Base-by-base conservation (phyloP, 2,888 invertebrate genomes). In the Ormyrus nitidulus region DNA sequence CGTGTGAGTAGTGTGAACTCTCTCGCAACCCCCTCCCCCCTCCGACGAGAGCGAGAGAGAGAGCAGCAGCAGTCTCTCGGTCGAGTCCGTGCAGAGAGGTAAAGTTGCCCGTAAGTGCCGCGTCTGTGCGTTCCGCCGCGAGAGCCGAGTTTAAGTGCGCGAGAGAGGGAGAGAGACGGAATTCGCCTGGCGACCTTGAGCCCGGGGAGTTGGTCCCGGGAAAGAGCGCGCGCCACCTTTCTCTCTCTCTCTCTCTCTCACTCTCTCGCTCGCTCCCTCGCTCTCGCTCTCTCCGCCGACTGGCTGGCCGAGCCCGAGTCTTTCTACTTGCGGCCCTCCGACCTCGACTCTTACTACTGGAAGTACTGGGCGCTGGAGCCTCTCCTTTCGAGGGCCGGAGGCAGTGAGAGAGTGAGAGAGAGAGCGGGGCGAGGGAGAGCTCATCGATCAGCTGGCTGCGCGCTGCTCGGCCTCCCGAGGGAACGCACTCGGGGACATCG, bases 161-260 rank as follows among this genome's bases (percentile, higher is more conserved):
- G 48, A n/a, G 70, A 69, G 56, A 46, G 59, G 59, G 77, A 74
- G 74, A 54, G 59, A 65, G 66, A 53, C 44, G 48, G 66, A 70
- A 77, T 68, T 64, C 71, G 62, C 73, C 64, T 73, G 77, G 77
- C 80, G 77, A 81, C 80, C 80, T 81, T 81, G 80, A 81, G 80
- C 80, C 80, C 80, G 80, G 80, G 73, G 73, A 81, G 77, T 73
- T 74, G 77, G 73, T 77, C 80, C 80, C 77, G 80, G 80, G 77
- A 73, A 81, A 77, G 62, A 77, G 61, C 64, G 80, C 68, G 64
- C 34, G 58, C 49, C 73, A 44, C 64, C 54, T 11, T 19, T 19
- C 19, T 19, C 51, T 69, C 62, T 46, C 54, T n/a, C 49, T 61
- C 69, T 68, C 51, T 19, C 13, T 13, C 13, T 13, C 13, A 0